Conservation (phyloP, 1,140 invertebrate genomes). For the Laupala kohalensis region DNA sequence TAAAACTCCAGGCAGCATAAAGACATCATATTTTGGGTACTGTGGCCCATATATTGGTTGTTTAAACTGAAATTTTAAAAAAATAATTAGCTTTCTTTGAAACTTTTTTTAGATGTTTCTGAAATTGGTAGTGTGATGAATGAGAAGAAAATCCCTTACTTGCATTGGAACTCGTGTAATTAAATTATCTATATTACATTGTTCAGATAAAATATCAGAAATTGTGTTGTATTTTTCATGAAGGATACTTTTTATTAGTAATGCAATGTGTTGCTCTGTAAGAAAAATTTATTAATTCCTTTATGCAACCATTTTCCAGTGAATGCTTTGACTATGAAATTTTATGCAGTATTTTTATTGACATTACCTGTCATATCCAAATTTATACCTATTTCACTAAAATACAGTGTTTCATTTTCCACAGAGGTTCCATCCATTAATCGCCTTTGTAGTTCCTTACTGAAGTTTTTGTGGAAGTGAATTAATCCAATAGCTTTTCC, state of each 20-base stretch:
- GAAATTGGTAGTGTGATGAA: no score
- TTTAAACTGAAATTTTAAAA: not conserved
- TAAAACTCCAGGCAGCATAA: not conserved
- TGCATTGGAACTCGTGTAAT: not conserved
- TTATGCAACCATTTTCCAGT: constrained; percentile 14
- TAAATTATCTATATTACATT: constrained; percentile 3
- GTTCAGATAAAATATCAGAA: constrained; percentile 33
- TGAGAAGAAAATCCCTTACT: no score
- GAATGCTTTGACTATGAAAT: no score
- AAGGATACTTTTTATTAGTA: constrained; percentile 14
- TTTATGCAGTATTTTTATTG: no score
- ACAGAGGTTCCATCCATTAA: constrained; percentile 36
- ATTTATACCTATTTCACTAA: constrained; percentile 47
- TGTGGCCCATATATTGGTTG: not conserved
- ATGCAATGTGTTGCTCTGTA: constrained; percentile 21
- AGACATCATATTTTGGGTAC: not conserved
- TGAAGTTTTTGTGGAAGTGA: constrained; percentile 61
- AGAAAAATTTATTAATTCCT: constrained; percentile 9
- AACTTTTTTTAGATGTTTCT: constrained; percentile 1
- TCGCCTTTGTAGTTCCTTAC: constrained; percentile 41
- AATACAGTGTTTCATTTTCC: constrained; percentile 33
- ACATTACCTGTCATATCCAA: constrained; percentile 58
- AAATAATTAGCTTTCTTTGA: not conserved
- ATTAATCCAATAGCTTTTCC: constrained; percentile 56
- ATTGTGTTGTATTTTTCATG: constrained; percentile 39